Evolutionary conservation across 2,888 invertebrate species (phyloP).

Genomic region (Chloromyia formosa): DNA sequence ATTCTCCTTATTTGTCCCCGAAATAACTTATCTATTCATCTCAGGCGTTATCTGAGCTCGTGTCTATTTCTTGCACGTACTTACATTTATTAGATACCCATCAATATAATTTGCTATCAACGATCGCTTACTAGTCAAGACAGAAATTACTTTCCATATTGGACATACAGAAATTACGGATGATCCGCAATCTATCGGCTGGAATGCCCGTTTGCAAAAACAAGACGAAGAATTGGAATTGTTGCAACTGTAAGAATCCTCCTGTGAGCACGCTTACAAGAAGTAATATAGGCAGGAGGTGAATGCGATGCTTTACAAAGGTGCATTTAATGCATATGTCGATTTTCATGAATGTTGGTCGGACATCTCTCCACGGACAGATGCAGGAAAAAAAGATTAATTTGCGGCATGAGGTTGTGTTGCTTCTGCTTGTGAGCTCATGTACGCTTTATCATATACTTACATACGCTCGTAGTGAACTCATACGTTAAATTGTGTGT

Average conservation of each 20-base stretch:
- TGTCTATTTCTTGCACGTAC: background rate
- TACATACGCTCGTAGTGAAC: too few relatives aligned
- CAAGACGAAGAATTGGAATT: background rate
- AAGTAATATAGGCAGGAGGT: background rate
- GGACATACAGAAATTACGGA: constrained; percentile 23
- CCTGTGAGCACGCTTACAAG: background rate
- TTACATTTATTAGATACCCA: background rate
- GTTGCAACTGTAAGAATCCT: background rate
- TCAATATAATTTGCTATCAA: constrained; percentile 3
- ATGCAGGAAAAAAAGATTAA: background rate
- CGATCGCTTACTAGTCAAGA: background rate
- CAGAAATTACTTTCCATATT: background rate
- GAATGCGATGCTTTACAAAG: background rate
- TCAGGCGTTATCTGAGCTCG: background rate
- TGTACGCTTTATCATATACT: background rate
- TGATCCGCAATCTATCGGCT: background rate
- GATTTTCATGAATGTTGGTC: constrained; percentile 14
- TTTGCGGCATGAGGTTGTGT: background rate
- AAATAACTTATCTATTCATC: constrained; percentile 22
- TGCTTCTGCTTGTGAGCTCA: constrained; percentile 7
- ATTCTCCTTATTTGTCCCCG: constrained; percentile 13
- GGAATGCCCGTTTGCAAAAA: constrained; percentile 21
- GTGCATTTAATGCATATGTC: background rate
- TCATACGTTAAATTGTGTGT: background rate
- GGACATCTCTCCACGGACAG: background rate